Base-by-base conservation (phyloP, 2,888 invertebrate species). In the Pheosia tremula region DNA sequence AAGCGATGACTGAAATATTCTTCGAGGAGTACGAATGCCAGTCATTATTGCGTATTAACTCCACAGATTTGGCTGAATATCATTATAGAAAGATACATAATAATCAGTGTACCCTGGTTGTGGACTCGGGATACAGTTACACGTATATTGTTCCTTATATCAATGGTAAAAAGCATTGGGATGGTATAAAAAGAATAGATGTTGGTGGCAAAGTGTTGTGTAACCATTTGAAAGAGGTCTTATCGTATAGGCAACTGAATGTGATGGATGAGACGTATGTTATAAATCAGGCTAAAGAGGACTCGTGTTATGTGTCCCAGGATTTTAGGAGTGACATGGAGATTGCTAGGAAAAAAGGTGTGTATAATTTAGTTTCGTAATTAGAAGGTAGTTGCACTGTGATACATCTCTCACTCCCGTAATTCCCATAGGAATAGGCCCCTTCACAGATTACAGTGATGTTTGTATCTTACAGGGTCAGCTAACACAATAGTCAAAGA, bases 221-320 rank as follows among this genome's bases (percentile, higher is more conserved):
- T 0, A 99, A 99, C 93, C 98, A 99, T 89, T 93, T 99, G 56
- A 99, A 99, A 87, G 99, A 99, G 88, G 96, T 99, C 13, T 96
- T 99, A 72, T 99, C 99, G 0, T 99, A 99, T 87, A 94, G 97
- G 53, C 99, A 99, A 83, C 90, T 99, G 55, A 98, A 99, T 93
- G 99, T 99, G 0, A 98, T 99, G 98, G 99, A 99, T 84, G 99
- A 99, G 88, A 98, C 99, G 0, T 98, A 97, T 90, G 98, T 99
- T 0, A 98, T 99, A 56, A 99, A 99, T 90, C 99, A 99, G 91
- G 97, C 97, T 0, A 99, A 99, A 87, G 99, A 99, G 89, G 99
- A 99, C 85, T 96, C 97, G 0, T 99, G 99, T 85, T 99, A 96
- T 92, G 98, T 99, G 0, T 97, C 99, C 0, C 94, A 95, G 72